Evolutionary conservation across 2,888 invertebrate genomes (phyloP), one percentile per base, ranked within the genome.

Genomic region (Phasia obesa): DNA sequence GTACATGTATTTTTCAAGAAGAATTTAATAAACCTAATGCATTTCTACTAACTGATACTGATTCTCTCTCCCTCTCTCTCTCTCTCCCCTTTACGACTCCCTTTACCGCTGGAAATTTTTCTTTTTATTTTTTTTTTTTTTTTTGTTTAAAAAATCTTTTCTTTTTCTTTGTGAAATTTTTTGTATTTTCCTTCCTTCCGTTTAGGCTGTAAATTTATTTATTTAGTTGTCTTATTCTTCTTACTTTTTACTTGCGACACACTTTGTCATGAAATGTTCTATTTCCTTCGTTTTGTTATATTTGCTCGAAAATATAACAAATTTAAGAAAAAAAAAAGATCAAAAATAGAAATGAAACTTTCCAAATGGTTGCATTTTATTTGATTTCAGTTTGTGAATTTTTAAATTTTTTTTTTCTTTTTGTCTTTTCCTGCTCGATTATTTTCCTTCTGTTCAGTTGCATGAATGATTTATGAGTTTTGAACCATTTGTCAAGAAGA

Each of bases 391-490:
- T 62, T 67, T 42, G 23, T 27, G 49, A 9, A 1, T 35, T 35
- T 65, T 51, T 49, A n/a, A n/a, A n/a, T n/a, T n/a, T n/a, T n/a
- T n/a, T n/a, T n/a, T n/a, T n/a, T n/a, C n/a, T n/a, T n/a, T n/a
- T n/a, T n/a, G n/a, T n/a, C n/a, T n/a, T 9, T 5, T 44, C 7
- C 17, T 35, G 27, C 21, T 27, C 49, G 25, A 42, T 73, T 49
- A 53, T 65, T 64, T 65, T 67, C 51, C 49, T 59, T 53, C n/a
- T 38, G 25, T 74, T 64, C 35, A 65, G 55, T 25, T 74, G 31
- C 67, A 60, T 71, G 55, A 65, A 76, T 81, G 81, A 81, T 81
- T 81, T 81, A 81, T 81, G 76, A 81, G 55, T 60, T 77, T 31
- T 73, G 60, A 74, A 73, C 62, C 47, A 81, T 81, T 81, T 77